Conservation (phyloP, 2,113 vertebrate species). For the Platanista minor region DNA sequence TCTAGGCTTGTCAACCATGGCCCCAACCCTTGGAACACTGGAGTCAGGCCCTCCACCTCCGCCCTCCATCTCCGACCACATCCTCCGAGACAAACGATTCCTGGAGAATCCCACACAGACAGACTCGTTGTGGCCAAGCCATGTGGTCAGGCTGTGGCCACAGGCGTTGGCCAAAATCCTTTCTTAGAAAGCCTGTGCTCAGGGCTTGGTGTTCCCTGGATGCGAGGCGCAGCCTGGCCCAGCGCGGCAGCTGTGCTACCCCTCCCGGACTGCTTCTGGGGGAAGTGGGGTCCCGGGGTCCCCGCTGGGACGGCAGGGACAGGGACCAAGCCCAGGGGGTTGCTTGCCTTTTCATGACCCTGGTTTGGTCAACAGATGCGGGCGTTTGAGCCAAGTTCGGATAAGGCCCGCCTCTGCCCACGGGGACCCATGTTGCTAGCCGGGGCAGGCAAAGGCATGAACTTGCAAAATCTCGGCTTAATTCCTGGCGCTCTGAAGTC, state of each 20-base stretch:
- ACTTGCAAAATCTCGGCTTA: slow-evolving; percentile 68
- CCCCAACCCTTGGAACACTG: accelerated
- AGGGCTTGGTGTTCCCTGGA: neutral
- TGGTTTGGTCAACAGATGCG: neutral
- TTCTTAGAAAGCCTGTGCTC: slow-evolving; percentile 74
- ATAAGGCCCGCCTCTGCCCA: neutral
- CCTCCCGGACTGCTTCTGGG: accelerated
- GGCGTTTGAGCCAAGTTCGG: neutral
- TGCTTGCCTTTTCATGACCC: neutral
- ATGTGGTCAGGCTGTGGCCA: slow-evolving; percentile 58
- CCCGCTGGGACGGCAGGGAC: accelerated
- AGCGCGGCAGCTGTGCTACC: accelerated
- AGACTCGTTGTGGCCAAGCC: slow-evolving; percentile 57
- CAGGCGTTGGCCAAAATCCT: slow-evolving; percentile 56
- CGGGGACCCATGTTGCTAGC: neutral
- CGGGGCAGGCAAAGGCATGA: neutral
- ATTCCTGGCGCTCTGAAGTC: slow-evolving; percentile 44
- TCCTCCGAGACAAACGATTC: slow-evolving; percentile 39
- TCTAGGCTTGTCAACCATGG: accelerated
- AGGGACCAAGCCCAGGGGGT: neutral
- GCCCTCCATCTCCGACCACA: slow-evolving; percentile 36
- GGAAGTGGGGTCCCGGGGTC: neutral
- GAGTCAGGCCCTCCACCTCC: neutral
- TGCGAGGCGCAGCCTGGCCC: neutral
- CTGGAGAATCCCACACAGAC: slow-evolving; percentile 61